Percentiles rank a stretch among this genome's conserved stretches.
Evolutionary conservation across 1,140 invertebrate genomes (phyloP).

Genomic region (Penaeus chinensis): DNA sequence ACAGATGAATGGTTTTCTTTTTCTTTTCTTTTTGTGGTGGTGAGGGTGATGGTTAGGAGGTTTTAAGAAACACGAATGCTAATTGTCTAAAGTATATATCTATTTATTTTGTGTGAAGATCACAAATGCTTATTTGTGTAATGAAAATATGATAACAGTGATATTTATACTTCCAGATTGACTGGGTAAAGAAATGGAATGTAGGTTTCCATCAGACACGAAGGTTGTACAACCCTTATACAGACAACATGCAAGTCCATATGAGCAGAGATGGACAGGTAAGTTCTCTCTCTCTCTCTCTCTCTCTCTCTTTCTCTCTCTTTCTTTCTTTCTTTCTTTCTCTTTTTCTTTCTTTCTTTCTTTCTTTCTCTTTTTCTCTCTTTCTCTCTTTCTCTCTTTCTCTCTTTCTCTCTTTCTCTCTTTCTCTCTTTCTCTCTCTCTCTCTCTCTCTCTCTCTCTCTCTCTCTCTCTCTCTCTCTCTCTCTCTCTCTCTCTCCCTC

Average conservation of each 20-base stretch:
- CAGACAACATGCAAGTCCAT: constrained; percentile 71
- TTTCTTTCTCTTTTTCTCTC: neutral
- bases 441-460: neutral
- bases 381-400: neutral
- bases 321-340: constrained; percentile 29
- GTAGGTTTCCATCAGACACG: constrained; percentile 71
- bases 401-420: neutral
- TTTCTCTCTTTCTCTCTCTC: constrained; percentile 12
- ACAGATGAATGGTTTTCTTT: too few relatives aligned
- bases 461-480: constrained; percentile 34
- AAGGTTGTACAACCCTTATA: constrained; percentile 71
- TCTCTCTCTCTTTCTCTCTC: constrained; percentile 22
- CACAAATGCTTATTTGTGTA: neutral
- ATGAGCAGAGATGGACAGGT: constrained; percentile 73
- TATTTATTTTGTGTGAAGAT: neutral
- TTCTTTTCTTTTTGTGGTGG: too few relatives aligned
- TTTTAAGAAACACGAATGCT: too few relatives aligned
- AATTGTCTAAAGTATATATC: too few relatives aligned
- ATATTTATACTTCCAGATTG: constrained; percentile 64
- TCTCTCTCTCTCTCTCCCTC: constrained; percentile 29
- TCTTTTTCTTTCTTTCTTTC: neutral
- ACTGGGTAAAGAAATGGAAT: constrained; percentile 71
- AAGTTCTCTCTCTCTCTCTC: constrained; percentile 49
- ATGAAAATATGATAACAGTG: neutral
- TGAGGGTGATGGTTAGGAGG: too few relatives aligned